phyloP scores from a whole-genome alignment of 2,888 invertebrate genomes.

The Globia sparganii region DNA sequence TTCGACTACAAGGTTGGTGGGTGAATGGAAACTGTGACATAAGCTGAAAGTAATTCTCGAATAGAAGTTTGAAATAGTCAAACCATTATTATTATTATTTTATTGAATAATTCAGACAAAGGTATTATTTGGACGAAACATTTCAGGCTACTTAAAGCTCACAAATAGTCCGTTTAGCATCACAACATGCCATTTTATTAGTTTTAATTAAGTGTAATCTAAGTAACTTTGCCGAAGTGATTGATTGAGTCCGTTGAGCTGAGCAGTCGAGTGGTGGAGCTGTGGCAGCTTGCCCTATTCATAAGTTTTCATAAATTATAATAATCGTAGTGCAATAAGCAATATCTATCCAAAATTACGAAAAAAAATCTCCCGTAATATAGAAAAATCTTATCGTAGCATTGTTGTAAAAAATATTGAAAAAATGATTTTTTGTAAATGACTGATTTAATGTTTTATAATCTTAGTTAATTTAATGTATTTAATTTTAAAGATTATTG shows the following conservation, averaged over 20 bases:
- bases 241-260: slow-evolving; percentile 43
- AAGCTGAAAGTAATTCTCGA: slow-evolving; percentile 46
- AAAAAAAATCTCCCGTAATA: slow-evolving; percentile 66
- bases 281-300: slow-evolving; percentile 61
- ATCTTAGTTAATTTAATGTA: slow-evolving; percentile 81
- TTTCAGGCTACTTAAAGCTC: slow-evolving; percentile 57
- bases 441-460: slow-evolving; percentile 85
- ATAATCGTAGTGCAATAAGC: slow-evolving; percentile 77
- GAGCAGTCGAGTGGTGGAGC: slow-evolving; percentile 43
- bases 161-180: slow-evolving; percentile 63
- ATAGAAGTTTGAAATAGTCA: slow-evolving; percentile 54
- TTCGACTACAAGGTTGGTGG: not conserved
- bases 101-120: slow-evolving; percentile 34
- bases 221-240: slow-evolving; percentile 51
- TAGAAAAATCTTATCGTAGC: slow-evolving; percentile 65
- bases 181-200: slow-evolving; percentile 76
- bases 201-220: slow-evolving; percentile 65
- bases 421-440: slow-evolving; percentile 77
- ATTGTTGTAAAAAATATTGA: slow-evolving; percentile 74
- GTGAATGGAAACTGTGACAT: slow-evolving; percentile 13
- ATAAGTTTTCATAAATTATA: slow-evolving; percentile 63
- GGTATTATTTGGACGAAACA: slow-evolving; percentile 33
- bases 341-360: slow-evolving; percentile 73
- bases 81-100: slow-evolving; percentile 34
- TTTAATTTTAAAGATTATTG: slow-evolving; percentile 78